A percentile compares a stretch with the other conserved stretches of the same genome.
phyloP scores from a whole-genome alignment of 2,888 invertebrate species.

The Catotricha subobsoleta region DNA sequence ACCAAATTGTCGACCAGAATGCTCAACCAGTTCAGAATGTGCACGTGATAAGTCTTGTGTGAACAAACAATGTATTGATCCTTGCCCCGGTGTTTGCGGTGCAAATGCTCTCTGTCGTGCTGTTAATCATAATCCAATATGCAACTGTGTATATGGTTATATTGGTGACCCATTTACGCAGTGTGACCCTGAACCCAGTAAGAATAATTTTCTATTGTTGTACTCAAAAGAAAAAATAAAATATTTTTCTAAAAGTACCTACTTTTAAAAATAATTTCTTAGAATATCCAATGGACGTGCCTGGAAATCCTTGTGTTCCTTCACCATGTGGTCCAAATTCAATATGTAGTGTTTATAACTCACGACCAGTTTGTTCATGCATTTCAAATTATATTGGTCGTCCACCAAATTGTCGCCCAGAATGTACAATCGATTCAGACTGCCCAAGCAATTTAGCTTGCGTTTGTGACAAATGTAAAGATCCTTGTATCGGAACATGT shows the following conservation, averaged over 20 bases:
- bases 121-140: conserved; percentile 59
- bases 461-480: conserved; percentile 32
- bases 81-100: conserved; percentile 58
- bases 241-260: neutral
- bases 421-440: conserved; percentile 39
- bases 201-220: conserved; percentile 12
- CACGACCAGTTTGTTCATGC: conserved; percentile 41
- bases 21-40: conserved; percentile 58
- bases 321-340: conserved; percentile 47
- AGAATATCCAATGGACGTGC: conserved; percentile 13
- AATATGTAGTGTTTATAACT: conserved; percentile 33
- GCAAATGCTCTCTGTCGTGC: conserved; percentile 51
- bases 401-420: conserved; percentile 45
- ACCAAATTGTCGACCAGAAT: conserved; percentile 59
- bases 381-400: conserved; percentile 39
- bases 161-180: conserved; percentile 61
- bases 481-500: conserved; percentile 50
- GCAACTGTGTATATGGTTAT: conserved; percentile 45
- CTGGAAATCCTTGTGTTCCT: conserved; percentile 39
- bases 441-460: conserved; percentile 34
- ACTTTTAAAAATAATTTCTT: neutral
- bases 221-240: neutral
- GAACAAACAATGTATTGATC: conserved; percentile 57
- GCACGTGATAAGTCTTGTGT: conserved; percentile 50
- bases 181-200: conserved; percentile 35